Percentiles rank a stretch among this genome's conserved stretches.
Conservation (phyloP, 1,140 invertebrate genomes). For the Ditylenchus dipsaci region DNA sequence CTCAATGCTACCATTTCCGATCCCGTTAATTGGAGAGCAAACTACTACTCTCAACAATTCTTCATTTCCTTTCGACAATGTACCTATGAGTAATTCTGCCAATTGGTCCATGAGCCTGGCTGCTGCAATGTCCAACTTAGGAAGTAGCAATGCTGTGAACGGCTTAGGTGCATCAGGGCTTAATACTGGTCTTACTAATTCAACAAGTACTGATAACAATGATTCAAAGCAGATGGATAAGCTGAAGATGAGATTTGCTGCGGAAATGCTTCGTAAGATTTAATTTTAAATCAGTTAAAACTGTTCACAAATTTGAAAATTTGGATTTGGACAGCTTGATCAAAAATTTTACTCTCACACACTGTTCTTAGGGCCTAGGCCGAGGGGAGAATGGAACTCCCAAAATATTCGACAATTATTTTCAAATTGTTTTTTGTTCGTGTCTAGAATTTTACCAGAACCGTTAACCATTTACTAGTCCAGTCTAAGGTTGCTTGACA, state of each 20-base stretch:
- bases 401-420: no score
- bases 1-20: not conserved
- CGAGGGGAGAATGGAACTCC: no score
- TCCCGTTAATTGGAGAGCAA: not conserved
- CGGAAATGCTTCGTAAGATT: constrained; percentile 6
- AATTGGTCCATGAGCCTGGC: not conserved
- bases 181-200: not conserved
- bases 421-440: no score
- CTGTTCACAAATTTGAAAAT: not conserved
- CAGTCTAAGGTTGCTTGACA: no score
- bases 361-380: not conserved
- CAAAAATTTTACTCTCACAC: not conserved
- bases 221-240: not conserved
- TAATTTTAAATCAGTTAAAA: not conserved
- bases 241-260: constrained; percentile 2
- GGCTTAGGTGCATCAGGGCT: not conserved
- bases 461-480: no score
- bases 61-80: not conserved
- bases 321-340: not conserved
- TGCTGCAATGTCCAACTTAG: not conserved
- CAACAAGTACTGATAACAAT: not conserved
- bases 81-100: not conserved
- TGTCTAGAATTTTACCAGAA: no score
- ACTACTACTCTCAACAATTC: not conserved
- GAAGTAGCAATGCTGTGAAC: not conserved